Evolutionary conservation across 2,113 vertebrate genomes (phyloP), one percentile per base, ranked within the genome.

Genomic region (Gallinago undulata): DNA sequence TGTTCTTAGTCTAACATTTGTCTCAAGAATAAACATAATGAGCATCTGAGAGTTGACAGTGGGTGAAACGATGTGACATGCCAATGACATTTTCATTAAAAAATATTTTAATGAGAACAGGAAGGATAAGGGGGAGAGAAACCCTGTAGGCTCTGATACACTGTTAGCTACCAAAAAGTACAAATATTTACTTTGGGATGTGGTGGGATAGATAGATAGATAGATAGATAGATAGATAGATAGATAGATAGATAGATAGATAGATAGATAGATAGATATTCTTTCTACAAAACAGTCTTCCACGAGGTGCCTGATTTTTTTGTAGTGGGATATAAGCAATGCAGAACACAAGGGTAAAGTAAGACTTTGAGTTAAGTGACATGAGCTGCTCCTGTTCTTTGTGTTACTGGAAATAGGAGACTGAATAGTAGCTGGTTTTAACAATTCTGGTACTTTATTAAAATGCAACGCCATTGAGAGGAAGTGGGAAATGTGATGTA

Each of bases 41-140:
- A 97, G 84, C 50, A 45, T 91, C 60, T 86, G 76, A 97, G 73
- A 67, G 55, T 43, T 91, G 84, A 94, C 84, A 74, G 31, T 83
- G 82, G 81, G 75, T 90, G 86, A 95, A 92, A 73, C 67, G 85
- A 91, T 96, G 73, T 96, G 96, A 95, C 91, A 95, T 92, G 77
- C 41, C 89, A 96, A 82, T 94, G 95, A 95, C 93, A 96, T 91
- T 95, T 92, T 94, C 81, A 89, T 91, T 96, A 81, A 90, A 96
- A 91, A 90, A 82, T 91, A 89, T 93, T 96, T 97, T 96, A 97
- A 97, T 94, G 89, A 95, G 86, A 95, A 69, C 45, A 70, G 84
- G 74, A 96, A 94, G 75, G 39, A 89, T 80, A 90, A 92, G 27
- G 33, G 59, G 19, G 28, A 56, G 74, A 37, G 63, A 78, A 72